Conservation (phyloP, 2,888 invertebrate genomes). For the Magallana nippona region DNA sequence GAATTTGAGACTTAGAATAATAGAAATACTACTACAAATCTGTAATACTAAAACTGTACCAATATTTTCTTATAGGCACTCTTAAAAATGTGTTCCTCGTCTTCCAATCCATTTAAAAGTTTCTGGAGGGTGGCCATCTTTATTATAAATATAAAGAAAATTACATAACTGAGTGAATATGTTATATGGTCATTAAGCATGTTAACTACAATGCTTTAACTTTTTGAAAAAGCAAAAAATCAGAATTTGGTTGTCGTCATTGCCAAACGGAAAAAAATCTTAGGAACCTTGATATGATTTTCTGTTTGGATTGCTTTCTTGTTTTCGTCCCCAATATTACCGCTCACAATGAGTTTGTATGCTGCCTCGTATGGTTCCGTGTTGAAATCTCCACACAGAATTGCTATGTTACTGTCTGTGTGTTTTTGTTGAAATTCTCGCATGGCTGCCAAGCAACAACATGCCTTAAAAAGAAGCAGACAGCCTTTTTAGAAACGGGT, state of each 20-base stretch:
- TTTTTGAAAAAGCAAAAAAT: no score
- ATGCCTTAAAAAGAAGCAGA: neutral
- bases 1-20: neutral
- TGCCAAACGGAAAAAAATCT: neutral
- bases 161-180: no score
- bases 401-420: neutral
- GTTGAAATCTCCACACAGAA: constrained; percentile 39
- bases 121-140: neutral
- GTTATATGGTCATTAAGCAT: no score
- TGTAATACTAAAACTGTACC: neutral
- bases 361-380: neutral
- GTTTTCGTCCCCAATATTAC: neutral
- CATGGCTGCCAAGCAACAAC: neutral
- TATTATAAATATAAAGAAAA: neutral
- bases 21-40: neutral
- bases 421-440: neutral
- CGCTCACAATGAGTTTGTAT: constrained; percentile 8
- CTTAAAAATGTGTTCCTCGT: neutral
- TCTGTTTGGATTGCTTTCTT: neutral
- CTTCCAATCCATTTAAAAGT: neutral
- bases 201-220: no score
- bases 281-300: neutral
- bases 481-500: neutral
- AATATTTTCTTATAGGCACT: neutral
- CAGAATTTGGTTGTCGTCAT: no score